Evolutionary conservation across 2,797 vertebrate genomes (phyloP), one percentile per base, ranked within the genome.

Genomic region (Scolopax bukidnonensis): DNA sequence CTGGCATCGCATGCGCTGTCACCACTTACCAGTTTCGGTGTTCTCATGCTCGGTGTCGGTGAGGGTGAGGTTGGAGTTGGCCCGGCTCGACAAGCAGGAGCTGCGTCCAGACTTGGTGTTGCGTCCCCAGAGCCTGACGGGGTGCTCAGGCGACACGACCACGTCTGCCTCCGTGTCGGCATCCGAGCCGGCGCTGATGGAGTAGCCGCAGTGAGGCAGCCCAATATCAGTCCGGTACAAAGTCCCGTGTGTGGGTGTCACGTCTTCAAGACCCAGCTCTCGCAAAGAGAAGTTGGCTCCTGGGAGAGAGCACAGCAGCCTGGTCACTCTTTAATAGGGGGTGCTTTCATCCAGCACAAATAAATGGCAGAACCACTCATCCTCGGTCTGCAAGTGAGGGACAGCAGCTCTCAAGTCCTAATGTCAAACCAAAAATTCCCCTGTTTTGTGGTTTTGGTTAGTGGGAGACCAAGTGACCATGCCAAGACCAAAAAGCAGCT

Each of bases 1-100:
- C 53, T 50, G 59, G 28, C 41, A 6, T 10, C 0, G 4, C 78
- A 16, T 12, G 24, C 1, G 4, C 59, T 36, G 51, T 48, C 53
- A 16, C 24, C 82, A 95, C 98, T 98, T 97, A 99, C 99, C 99
- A 0, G 99, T 99, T 96, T 99, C 99, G 0, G 99, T 99, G 96
- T 99, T 99, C 97, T 99, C 99, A 0, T 99, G 99, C 85, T 99
- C 99, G 0, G 99, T 99, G 97, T 99, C 99, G 0, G 99, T 99
- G 81, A 99, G 99, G 1, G 99, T 99, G 85, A 99, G 98, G 94
- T 99, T 99, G 95, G 99, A 99, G 98, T 99, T 99, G 96, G 99
- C 99, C 79, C 99, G 96, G 97, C 99, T 99, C 5, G 99, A 99
- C 90, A 99, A 98, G 97, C 99, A 99, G 56, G 99, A 99, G 97